A percentile compares a stretch with the other conserved stretches of the same genome.
Conservation (phyloP, 2,888 invertebrate species). For the Flexamia atlantica region DNA sequence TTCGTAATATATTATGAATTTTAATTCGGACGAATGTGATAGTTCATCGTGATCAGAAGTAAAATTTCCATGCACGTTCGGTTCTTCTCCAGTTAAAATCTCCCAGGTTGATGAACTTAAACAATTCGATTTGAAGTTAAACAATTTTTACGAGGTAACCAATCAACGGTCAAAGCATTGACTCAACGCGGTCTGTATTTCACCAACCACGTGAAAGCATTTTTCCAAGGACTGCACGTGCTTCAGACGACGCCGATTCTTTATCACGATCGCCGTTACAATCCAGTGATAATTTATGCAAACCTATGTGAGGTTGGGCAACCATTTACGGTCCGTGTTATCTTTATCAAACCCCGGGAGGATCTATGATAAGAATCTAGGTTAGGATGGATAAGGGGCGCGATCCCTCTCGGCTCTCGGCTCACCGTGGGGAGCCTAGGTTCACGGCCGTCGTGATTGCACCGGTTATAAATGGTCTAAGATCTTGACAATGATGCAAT, state of each 20-base stretch:
- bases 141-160: no score
- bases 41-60: no score
- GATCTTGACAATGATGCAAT: neutral
- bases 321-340: slow-evolving; percentile 26
- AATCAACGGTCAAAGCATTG: no score
- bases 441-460: neutral
- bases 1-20: no score
- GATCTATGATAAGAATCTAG: slow-evolving; percentile 36
- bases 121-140: no score
- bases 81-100: no score
- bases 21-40: no score
- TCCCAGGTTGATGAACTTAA: no score
- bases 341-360: slow-evolving; percentile 17
- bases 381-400: slow-evolving; percentile 35
- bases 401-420: neutral
- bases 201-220: neutral
- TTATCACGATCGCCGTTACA: slow-evolving; percentile 10
- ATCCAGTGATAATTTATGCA: slow-evolving; percentile 33
- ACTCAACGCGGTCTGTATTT: no score
- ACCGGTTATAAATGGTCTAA: neutral
- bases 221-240: neutral
- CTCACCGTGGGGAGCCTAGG: neutral
- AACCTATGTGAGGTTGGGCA: slow-evolving; percentile 20
- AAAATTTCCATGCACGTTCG: no score
- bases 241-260: neutral